phyloP scores from a whole-genome alignment of 2,797 vertebrate genomes.

The Pempheris klunzingeri region DNA sequence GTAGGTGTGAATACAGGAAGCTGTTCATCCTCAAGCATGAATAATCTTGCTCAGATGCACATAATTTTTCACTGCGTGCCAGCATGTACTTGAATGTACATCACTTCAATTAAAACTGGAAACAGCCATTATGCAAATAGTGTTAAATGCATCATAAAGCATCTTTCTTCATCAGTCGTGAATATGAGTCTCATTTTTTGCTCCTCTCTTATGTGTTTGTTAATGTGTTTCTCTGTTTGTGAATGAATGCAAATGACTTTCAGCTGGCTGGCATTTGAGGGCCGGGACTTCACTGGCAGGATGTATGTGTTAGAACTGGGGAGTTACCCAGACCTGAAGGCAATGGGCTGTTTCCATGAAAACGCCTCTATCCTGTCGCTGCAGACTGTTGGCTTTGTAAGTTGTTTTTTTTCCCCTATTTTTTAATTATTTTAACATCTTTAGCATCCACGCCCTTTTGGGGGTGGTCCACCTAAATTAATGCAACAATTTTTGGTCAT shows the following conservation, averaged over 20 bases:
- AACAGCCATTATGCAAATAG: neutral
- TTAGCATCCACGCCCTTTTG: neutral
- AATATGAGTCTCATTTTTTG: neutral
- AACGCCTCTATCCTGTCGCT: slow-evolving; percentile 87
- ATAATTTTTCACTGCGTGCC: neutral
- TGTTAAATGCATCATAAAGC: neutral
- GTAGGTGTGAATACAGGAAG: neutral
- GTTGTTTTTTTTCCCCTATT: slow-evolving; percentile 67
- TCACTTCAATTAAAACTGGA: neutral
- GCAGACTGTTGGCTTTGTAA: slow-evolving; percentile 89
- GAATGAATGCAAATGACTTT: slow-evolving; percentile 36
- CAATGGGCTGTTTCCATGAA: slow-evolving; percentile 88
- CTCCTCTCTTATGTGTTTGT: neutral
- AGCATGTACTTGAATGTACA: neutral
- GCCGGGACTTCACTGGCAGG: slow-evolving; percentile 87
- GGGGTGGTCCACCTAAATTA: neutral
- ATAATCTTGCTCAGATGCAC: neutral
- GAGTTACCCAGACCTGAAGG: slow-evolving; percentile 87
- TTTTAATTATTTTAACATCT: slow-evolving; percentile 1
- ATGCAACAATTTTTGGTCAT: neutral
- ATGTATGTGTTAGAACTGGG: slow-evolving; percentile 94
- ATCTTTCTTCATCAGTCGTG: neutral
- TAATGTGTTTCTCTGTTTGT: slow-evolving; percentile 9
- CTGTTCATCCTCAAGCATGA: slow-evolving; percentile 5
- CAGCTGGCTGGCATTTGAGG: slow-evolving; percentile 92